Evolutionary conservation across 2,888 invertebrate genomes (phyloP), one percentile per base, ranked within the genome.

Genomic region (Phania funesta): DNA sequence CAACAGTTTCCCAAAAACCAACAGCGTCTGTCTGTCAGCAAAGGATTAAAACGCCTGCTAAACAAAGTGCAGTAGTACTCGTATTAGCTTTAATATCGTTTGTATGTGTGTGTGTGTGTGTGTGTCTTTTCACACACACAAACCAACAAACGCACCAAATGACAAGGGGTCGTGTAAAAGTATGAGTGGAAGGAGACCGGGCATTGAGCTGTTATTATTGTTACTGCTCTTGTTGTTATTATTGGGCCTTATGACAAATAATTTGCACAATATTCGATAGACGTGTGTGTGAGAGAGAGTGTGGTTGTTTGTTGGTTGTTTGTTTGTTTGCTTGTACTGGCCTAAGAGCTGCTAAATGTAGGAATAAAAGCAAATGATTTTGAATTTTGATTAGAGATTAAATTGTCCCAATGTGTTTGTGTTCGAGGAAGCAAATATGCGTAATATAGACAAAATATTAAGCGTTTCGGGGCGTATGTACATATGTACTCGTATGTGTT

Each of bases 371-470:
- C 58, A 73, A 73, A 70, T 50, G 44, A 83, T 77, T 83, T 76
- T 73, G 83, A 82, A 84, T 83, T 78, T 83, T 83, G 82, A 84
- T 84, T 79, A 83, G 83, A 80, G 84, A 84, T 84, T 83, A 84
- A 83, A 77, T 77, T 84, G 81, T 84, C 84, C 38, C 80, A 80
- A 70, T 75, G 54, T 62, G 64, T 77, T 81, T 76, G 58, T 5
- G 48, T 50, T 65, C 48, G 46, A 62, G 62, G 52, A 67, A 32
- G 46, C 76, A 73, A 76, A 71, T 81, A 56, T 38, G 24, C 38
- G 16, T 64, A 62, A 75, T 64, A 38, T 56, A 29, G 22, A 48
- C 46, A 58, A 70, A 70, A 52, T 64, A 35, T 62, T 46, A n/a
- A 46, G 29, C 24, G 46, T 62, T 58, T 58, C 22, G 26, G 41